Evolutionary conservation across 2,888 invertebrate species (phyloP).

Genomic region (Caenorhabditis sp.): DNA sequence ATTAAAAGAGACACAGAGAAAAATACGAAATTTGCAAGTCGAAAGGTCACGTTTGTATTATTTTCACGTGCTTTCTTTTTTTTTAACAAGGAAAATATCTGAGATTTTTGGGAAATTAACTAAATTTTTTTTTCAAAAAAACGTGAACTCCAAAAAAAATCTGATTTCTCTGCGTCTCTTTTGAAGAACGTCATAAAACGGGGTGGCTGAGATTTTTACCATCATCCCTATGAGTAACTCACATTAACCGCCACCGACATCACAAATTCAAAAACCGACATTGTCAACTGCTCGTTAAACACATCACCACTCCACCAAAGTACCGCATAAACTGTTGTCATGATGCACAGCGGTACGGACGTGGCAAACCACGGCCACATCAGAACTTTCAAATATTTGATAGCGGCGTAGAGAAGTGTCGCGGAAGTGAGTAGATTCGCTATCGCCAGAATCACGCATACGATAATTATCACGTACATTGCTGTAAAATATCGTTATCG

Average conservation of each 20-base stretch:
- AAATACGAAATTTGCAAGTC: too few relatives aligned
- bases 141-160: too few relatives aligned
- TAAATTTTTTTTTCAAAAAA: too few relatives aligned
- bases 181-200: too few relatives aligned
- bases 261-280: constrained; percentile 67
- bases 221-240: background rate
- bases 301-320: constrained; percentile 70
- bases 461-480: constrained; percentile 65
- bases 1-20: too few relatives aligned
- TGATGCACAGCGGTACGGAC: constrained; percentile 51
- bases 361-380: constrained; percentile 67
- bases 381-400: constrained; percentile 52
- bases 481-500: constrained; percentile 53
- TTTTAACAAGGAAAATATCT: too few relatives aligned
- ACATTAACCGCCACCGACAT: constrained; percentile 61
- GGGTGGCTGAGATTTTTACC: too few relatives aligned
- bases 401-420: constrained; percentile 58
- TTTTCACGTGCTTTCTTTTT: too few relatives aligned
- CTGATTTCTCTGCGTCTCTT: too few relatives aligned
- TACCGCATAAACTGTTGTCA: constrained; percentile 65
- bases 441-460: constrained; percentile 58
- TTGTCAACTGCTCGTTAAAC: constrained; percentile 67
- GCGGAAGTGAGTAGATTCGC: constrained; percentile 58
- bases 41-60: too few relatives aligned
- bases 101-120: too few relatives aligned